phyloP scores from a whole-genome alignment of 2,888 invertebrate species.

The Diploptera punctata region DNA sequence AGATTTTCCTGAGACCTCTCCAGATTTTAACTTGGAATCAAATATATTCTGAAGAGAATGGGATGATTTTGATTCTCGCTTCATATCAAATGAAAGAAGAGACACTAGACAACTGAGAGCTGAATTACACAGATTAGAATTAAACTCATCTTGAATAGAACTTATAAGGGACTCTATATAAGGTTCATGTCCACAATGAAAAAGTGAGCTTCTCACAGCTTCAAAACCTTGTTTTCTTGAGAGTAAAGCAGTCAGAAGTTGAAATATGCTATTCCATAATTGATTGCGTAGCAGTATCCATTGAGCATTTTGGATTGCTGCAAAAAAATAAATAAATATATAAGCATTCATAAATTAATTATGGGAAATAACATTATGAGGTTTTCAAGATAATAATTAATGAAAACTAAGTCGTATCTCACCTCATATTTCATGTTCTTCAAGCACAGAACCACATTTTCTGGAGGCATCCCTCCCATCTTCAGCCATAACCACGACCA shows the following conservation, averaged over 20 bases:
- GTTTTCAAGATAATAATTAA: too few relatives aligned
- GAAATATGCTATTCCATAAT: conserved; percentile 58
- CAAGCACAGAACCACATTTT: too few relatives aligned
- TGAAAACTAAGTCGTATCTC: too few relatives aligned
- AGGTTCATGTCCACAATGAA: conserved; percentile 46
- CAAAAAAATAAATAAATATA: conserved; percentile 37
- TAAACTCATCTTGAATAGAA: conserved; percentile 47
- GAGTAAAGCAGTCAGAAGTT: conserved; percentile 55
- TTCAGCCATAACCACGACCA: too few relatives aligned
- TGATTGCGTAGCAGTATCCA: conserved; percentile 57
- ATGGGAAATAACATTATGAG: too few relatives aligned
- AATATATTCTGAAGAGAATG: conserved; percentile 29
- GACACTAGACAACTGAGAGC: conserved; percentile 51
- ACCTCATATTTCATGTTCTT: too few relatives aligned
- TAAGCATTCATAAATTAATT: too few relatives aligned
- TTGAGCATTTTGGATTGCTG: conserved; percentile 53
- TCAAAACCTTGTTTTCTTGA: conserved; percentile 40
- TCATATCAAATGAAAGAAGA: conserved; percentile 51
- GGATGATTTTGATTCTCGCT: conserved; percentile 24
- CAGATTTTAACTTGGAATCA: too few relatives aligned
- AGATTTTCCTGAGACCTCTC: too few relatives aligned
- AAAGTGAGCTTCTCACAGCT: conserved; percentile 49
- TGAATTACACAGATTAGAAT: conserved; percentile 50
- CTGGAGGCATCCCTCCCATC: too few relatives aligned
- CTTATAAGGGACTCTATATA: conserved; percentile 48